phyloP scores from a whole-genome alignment of 2,113 vertebrate genomes.

The Cottus gobio region DNA sequence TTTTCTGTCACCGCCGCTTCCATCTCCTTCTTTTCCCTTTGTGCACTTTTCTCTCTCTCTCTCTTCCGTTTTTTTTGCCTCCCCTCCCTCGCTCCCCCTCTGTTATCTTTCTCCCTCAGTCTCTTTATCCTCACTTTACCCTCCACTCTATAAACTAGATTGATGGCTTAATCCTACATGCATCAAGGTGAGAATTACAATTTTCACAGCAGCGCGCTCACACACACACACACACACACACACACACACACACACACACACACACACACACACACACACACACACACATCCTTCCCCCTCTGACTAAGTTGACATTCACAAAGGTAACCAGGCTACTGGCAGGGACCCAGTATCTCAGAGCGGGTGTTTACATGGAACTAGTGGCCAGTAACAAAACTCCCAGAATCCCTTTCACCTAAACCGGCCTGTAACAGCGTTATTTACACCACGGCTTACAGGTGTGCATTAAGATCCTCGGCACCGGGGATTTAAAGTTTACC shows the following conservation, averaged over 20 bases:
- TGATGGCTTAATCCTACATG: constrained; percentile 72
- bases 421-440: neutral
- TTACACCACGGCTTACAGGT: neutral
- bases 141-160: constrained; percentile 71
- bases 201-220: constrained; percentile 45
- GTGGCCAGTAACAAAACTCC: neutral
- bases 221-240: constrained; percentile 27
- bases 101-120: constrained; percentile 57
- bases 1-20: constrained; percentile 1
- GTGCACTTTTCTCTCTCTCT: neutral
- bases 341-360: neutral
- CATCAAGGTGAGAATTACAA: constrained; percentile 77
- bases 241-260: constrained; percentile 27
- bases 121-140: constrained; percentile 65
- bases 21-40: neutral
- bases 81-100: neutral
- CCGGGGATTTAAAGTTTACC: neutral
- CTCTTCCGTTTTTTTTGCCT: constrained; percentile 1
- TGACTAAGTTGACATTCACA: constrained; percentile 21
- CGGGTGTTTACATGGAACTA: neutral
- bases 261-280: constrained; percentile 37
- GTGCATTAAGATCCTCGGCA: neutral
- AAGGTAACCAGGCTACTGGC: constrained; percentile 8
- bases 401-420: neutral
- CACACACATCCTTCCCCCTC: constrained; percentile 23